Evolutionary conservation across 2,888 invertebrate species (phyloP).

Genomic region (Caenorhabditis doughertyi): DNA sequence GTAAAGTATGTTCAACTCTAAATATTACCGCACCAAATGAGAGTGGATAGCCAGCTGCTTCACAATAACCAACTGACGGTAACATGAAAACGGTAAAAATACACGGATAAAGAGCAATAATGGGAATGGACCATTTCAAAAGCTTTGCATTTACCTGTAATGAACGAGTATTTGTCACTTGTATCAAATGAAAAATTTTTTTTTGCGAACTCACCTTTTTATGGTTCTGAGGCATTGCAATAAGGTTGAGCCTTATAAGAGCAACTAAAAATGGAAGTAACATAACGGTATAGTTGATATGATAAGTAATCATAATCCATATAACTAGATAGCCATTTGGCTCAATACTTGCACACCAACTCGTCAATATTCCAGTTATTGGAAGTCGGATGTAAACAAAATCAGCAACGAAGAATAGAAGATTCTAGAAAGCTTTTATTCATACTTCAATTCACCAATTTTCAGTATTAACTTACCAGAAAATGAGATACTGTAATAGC

Average conservation of each 20-base stretch:
- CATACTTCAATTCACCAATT: too few relatives aligned
- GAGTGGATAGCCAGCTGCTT: slow-evolving; percentile 13
- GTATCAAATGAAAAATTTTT: not conserved
- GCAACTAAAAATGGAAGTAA: slow-evolving; percentile 22
- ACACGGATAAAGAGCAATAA: slow-evolving; percentile 25
- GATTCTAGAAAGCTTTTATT: not conserved
- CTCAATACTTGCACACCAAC: slow-evolving; percentile 26
- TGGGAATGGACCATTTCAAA: slow-evolving; percentile 2
- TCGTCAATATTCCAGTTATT: slow-evolving; percentile 20
- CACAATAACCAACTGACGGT: slow-evolving; percentile 37
- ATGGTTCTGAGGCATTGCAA: slow-evolving; percentile 30
- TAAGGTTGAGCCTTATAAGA: not conserved
- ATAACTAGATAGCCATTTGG: slow-evolving; percentile 21
- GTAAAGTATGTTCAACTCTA: slow-evolving; percentile 13
- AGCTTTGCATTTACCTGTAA: slow-evolving; percentile 27
- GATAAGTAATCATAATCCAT: slow-evolving; percentile 19
- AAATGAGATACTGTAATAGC: not conserved
- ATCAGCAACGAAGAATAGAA: slow-evolving; percentile 29
- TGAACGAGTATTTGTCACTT: too few relatives aligned
- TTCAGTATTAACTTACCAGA: not conserved
- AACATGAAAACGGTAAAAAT: slow-evolving; percentile 36
- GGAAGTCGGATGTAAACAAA: slow-evolving; percentile 37
- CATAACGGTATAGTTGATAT: slow-evolving; percentile 38
- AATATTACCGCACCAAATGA: slow-evolving; percentile 43
- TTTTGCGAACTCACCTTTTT: slow-evolving; percentile 1